Percentiles rank a stretch among this genome's conserved stretches.
Conservation (phyloP, 2,888 invertebrate species). For the Abrostola triplasia region DNA sequence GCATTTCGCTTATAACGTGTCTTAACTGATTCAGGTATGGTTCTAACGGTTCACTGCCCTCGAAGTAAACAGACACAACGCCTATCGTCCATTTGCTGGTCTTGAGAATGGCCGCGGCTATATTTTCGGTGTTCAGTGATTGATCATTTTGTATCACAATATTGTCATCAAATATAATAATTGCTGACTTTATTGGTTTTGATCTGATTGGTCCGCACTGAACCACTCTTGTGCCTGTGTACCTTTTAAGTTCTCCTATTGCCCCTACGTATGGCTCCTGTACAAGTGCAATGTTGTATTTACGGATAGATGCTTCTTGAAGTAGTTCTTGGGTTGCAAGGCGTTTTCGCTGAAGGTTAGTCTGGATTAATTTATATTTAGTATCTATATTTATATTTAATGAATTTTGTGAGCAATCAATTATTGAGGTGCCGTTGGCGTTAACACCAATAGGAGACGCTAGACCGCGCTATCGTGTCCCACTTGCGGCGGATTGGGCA, state of each 20-base stretch:
- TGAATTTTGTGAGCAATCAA: no score
- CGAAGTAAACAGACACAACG: slow-evolving; percentile 14
- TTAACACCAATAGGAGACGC: no score
- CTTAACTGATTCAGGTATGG: slow-evolving; percentile 10
- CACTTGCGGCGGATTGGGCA: not conserved
- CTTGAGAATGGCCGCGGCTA: not conserved
- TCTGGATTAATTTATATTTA: not conserved
- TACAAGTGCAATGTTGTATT: not conserved
- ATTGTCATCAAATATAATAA: slow-evolving; percentile 9
- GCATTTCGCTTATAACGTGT: not conserved
- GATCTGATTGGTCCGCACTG: not conserved
- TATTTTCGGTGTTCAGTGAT: slow-evolving; percentile 5
- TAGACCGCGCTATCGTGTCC: no score
- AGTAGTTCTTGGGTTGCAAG: not conserved
- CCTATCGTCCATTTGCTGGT: not conserved
- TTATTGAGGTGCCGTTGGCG: no score
- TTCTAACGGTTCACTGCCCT: slow-evolving; percentile 5
- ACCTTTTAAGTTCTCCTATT: not conserved
- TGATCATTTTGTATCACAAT: slow-evolving; percentile 9
- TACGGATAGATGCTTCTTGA: not conserved
- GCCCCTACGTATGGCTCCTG: slow-evolving; percentile 7
- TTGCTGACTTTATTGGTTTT: slow-evolving; percentile 21
- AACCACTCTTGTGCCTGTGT: not conserved
- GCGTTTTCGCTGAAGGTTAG: not conserved
- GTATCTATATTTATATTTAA: no score